Percentiles rank a stretch among this genome's conserved stretches.
phyloP scores from a whole-genome alignment of 2,797 vertebrate genomes.

The Sebastes kiyomatsui region DNA sequence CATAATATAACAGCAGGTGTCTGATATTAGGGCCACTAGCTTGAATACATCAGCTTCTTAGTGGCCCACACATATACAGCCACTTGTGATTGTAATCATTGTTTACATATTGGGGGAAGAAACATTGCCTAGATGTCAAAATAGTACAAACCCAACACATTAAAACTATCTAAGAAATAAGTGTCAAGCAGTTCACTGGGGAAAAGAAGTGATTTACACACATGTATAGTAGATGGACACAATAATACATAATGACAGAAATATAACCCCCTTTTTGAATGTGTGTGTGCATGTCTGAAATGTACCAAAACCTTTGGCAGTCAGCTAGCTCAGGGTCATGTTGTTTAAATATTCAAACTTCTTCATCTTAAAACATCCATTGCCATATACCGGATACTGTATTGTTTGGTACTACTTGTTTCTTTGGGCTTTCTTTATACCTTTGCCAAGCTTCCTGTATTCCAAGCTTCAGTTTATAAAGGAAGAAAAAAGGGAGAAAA shows the following conservation, averaged over 20 bases:
- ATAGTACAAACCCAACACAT: neutral
- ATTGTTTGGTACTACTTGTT: neutral
- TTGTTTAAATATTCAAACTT: neutral
- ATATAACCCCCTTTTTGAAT: neutral
- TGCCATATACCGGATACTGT: neutral
- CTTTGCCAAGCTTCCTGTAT: conserved; percentile 12
- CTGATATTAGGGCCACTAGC: neutral
- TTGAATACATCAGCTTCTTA: neutral
- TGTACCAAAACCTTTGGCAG: neutral
- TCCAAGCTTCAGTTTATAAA: conserved; percentile 5
- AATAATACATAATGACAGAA: neutral
- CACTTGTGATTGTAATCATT: neutral
- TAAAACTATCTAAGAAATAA: neutral
- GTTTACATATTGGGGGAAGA: neutral
- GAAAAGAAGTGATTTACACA: neutral
- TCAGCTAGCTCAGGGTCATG: neutral
- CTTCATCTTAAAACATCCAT: neutral
- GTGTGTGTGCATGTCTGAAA: neutral
- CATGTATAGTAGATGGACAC: neutral
- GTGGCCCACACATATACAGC: neutral
- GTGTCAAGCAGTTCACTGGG: neutral
- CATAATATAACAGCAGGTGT: neutral
- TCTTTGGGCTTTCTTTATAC: conserved; percentile 1
- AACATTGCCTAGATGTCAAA: neutral
- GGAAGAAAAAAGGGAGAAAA: conserved; percentile 34